Evolutionary conservation across 2,797 vertebrate species (phyloP).

Genomic region (Melanotaenia maccullochi): DNA sequence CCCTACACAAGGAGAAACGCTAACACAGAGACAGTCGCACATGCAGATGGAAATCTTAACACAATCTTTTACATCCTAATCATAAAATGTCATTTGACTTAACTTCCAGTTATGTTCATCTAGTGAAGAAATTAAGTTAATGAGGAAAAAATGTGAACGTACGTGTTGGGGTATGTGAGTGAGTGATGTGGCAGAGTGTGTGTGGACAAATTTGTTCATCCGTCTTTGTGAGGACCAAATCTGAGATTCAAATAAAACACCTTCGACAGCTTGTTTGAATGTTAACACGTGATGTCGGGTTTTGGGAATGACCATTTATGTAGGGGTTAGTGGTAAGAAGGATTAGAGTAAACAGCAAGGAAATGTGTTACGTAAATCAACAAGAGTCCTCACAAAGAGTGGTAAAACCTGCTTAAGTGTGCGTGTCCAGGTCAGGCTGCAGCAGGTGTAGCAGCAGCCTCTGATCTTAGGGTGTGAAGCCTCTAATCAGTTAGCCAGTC

Average conservation of each 20-base stretch:
- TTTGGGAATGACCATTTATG: not conserved
- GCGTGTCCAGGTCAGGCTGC: slow-evolving; percentile 10
- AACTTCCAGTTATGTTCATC: slow-evolving; percentile 53
- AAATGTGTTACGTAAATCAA: not conserved
- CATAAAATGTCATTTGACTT: slow-evolving; percentile 54
- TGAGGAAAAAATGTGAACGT: slow-evolving; percentile 44
- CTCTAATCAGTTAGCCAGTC: slow-evolving; percentile 56
- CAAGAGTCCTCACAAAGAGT: slow-evolving; percentile 5
- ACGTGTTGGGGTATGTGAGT: slow-evolving; percentile 16
- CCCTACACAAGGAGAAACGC: slow-evolving; percentile 25
- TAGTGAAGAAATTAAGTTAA: slow-evolving; percentile 51
- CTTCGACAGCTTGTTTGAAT: not conserved
- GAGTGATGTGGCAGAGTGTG: not conserved
- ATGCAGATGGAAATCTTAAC: slow-evolving; percentile 34
- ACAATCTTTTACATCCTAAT: slow-evolving; percentile 49
- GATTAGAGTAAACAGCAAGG: not conserved
- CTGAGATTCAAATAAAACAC: slow-evolving; percentile 1
- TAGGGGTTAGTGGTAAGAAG: not conserved
- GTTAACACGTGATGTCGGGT: slow-evolving; percentile 1
- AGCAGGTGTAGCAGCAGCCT: slow-evolving; percentile 44
- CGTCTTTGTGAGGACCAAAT: not conserved
- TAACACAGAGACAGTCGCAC: slow-evolving; percentile 1
- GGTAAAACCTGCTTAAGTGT: not conserved
- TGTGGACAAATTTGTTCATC: not conserved
- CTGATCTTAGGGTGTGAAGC: slow-evolving; percentile 57